Evolutionary conservation across 2,888 invertebrate genomes (phyloP), one percentile per base, ranked within the genome.

Genomic region (Lasius platythorax): DNA sequence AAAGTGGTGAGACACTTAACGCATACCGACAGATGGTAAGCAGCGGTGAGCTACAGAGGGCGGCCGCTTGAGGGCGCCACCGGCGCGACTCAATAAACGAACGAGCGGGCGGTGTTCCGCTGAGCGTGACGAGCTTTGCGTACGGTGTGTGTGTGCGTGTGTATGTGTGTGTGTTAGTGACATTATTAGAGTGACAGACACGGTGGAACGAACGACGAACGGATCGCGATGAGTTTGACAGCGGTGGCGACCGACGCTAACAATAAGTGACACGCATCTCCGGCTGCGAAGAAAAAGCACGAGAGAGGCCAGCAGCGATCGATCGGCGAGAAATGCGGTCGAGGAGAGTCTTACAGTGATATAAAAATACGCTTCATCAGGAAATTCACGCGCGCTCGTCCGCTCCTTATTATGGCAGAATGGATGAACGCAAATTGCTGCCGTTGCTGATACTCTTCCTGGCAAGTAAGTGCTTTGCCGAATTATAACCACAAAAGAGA

Each of bases 321-420:
- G 83, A 87, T 83, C 66, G 75, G 50, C 68, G 30, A 86, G 88
- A 89, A 30, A 91, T 91, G 88, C 87, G 88, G 63, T 66, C 64
- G 74, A 85, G 66, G 76, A 82, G 78, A 85, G 68, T 84, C 82
- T 83, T 88, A 37, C 37, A 37, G 61, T 72, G 61, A 81, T 68
- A 86, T 87, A 88, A 86, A 87, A 90, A 89, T 84, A 70, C 63
- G 84, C 86, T 89, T 90, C 87, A 79, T 46, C 81, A 85, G 30
- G 85, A 74, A 79, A 78, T 33, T 85, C 83, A 89, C 84, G 87
- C 85, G 84, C 88, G 85, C 79, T 74, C 85, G 78, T 89, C 8
- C 53, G 53, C 53, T 61, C 61, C 90, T 94, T 81, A 94, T 94
- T 94, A 94, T 94, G 94, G 94, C 91, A 94, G 94, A 91, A 94